phyloP scores from a whole-genome alignment of 2,888 invertebrate species.

The Taphrorychus bicolor region DNA sequence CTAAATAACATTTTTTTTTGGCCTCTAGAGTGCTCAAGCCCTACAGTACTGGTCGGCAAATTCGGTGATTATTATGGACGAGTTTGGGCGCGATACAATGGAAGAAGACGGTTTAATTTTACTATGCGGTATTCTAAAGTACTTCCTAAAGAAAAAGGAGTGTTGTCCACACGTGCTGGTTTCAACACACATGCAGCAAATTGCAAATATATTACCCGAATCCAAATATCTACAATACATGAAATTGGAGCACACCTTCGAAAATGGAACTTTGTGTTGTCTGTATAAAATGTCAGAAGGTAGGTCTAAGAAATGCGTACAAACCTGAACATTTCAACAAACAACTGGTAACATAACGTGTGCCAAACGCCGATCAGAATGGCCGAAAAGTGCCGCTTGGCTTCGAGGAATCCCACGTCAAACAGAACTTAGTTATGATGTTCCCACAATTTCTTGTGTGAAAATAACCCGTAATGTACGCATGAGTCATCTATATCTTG shows the following conservation, averaged over 20 bases:
- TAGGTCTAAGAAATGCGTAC: not conserved
- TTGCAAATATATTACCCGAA: conserved; percentile 66
- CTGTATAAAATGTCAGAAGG: conserved; percentile 72
- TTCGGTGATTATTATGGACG: conserved; percentile 84
- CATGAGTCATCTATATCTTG: no score
- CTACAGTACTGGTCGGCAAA: conserved; percentile 68
- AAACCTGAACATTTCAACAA: not conserved
- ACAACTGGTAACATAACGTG: no score
- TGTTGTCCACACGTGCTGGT: conserved; percentile 77
- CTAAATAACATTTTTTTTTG: conserved; percentile 58
- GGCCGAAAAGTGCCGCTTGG: no score
- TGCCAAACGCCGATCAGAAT: no score
- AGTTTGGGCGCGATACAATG: conserved; percentile 87
- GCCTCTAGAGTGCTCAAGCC: conserved; percentile 67
- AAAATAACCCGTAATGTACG: no score
- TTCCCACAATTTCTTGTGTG: no score
- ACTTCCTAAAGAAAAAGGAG: conserved; percentile 66
- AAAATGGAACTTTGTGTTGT: conserved; percentile 66
- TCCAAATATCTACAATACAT: conserved; percentile 56
- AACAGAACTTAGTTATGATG: no score
- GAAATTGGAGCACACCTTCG: conserved; percentile 53
- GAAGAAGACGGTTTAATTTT: conserved; percentile 79
- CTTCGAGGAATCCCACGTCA: no score
- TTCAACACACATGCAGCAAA: conserved; percentile 79
- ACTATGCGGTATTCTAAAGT: conserved; percentile 71